Base-by-base conservation (phyloP, 1,140 invertebrate genomes). In the Nymphalis io region DNA sequence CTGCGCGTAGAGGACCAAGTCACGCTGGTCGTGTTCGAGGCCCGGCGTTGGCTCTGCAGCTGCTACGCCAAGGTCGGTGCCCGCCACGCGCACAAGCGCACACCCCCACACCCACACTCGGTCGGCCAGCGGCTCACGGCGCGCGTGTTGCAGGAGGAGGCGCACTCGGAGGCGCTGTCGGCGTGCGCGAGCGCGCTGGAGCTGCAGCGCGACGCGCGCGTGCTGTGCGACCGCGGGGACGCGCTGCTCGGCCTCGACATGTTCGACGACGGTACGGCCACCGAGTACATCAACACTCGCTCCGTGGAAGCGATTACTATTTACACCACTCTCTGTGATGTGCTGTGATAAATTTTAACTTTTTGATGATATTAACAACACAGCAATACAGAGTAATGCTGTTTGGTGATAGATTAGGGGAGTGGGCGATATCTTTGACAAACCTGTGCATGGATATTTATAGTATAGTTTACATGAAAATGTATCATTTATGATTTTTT, bases 161-260 rank as follows among this genome's bases (percentile, higher is more conserved):
- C 94, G 92, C 93, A 85, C 60, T 88, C 91, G 18, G 92, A 94
- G 57, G 95, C 95, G 20, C 92, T 99, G 51, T 91, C 93, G 40
- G 92, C 94, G 60, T 99, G 99, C 90, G 94, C 94, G 58, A 93
- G 95, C 68, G 97, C 98, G 11, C 82, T 99, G 57, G 93, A 95
- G 66, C 93, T 98, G 64, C 93, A 95, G 74, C 94, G 95, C 69
- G 96, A 98, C 84, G 92, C 96, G 3, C 94, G 96, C 68, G 89
- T 97, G 39, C 93, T 98, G 57, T 98, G 97, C 89, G 97, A 99
- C 90, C 94, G 96, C 78, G 99, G 96, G 0, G 98, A 99, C 81
- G 97, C 98, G 15, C 96, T 98, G 87, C 92, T 99, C 23, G 93
- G 94, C 5, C 95, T 95, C 53, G 98, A 99, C 88, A 94, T 98